Conservation (phyloP, 2,113 vertebrate genomes). For the Clarias magur region DNA sequence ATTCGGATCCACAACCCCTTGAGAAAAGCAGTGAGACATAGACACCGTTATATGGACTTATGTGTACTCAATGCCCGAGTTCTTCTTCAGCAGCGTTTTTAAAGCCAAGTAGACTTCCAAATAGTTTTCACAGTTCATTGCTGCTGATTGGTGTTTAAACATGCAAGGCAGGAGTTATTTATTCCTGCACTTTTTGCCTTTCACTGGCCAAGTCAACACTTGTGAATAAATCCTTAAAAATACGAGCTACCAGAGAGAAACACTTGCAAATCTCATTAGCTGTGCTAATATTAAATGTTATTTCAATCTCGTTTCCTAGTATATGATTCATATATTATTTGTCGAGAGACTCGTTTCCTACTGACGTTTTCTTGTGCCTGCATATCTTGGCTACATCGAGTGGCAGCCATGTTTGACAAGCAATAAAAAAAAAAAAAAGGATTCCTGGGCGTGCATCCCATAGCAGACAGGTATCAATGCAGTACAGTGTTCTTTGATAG, state of each 20-base stretch:
- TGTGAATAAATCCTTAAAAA: not conserved
- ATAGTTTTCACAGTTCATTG: slow-evolving; percentile 25
- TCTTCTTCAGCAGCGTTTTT: slow-evolving; percentile 8
- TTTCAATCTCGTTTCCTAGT: not conserved
- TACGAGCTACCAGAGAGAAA: not conserved
- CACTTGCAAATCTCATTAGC: not conserved
- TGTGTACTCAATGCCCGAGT: not conserved
- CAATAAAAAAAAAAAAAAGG: not conserved
- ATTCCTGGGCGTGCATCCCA: slow-evolving; percentile 18
- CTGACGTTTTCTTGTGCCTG: slow-evolving; percentile 10
- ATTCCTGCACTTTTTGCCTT: not conserved
- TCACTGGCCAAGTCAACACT: not conserved
- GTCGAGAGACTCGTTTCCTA: not conserved
- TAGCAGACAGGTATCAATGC: slow-evolving; percentile 31
- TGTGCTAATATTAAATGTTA: not conserved
- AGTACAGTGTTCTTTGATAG: slow-evolving; percentile 41
- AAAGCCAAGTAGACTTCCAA: slow-evolving; percentile 11
- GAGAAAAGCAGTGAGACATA: slow-evolving; percentile 20
- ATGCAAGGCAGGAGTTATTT: not conserved
- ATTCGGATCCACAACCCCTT: slow-evolving; percentile 2
- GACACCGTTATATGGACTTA: slow-evolving; percentile 12
- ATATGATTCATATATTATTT: not conserved
- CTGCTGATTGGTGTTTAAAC: slow-evolving; percentile 11
- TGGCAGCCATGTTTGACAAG: slow-evolving; percentile 35
- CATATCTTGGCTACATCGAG: slow-evolving; percentile 22